Evolutionary conservation across 2,888 invertebrate genomes (phyloP), one percentile per base, ranked within the genome.

Genomic region (Baronia brevicornis): DNA sequence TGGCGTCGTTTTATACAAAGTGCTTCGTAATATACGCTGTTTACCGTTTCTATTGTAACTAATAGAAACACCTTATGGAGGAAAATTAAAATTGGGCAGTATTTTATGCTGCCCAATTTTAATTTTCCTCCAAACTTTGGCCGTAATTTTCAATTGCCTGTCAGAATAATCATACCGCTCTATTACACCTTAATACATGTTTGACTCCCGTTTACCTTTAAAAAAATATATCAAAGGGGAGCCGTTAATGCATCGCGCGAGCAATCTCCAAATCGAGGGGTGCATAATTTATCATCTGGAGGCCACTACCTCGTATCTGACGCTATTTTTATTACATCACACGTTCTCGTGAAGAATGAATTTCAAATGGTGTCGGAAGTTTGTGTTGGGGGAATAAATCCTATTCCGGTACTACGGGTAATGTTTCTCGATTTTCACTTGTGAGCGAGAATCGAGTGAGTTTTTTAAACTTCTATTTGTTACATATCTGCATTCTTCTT

Each of bases 301-400:
- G 46, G 61, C 56, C 54, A 59, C 61, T 64, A 54, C 63, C 57
- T 58, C 65, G 66, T 67, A 75, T 78, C 70, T 66, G 55, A 60
- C 66, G 75, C 60, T 78, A 78, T 80, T 80, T 84, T 79, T 84
- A 82, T 80, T 73, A 72, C 70, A 79, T 80, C 80, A 80, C 80
- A 78, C 74, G 70, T 67, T 57, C 56, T 51, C 60, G 46, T 80
- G 79, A 84, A 78, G 80, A 80, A 82, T 82, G 82, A 84, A 84
- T 80, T 80, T 80, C 78, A 80, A 84, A 84, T 84, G 77, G 71
- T 70, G 69, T 69, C 67, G 75, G 80, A 80, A 79, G 79, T 79
- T 80, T 79, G 63, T 61, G 59, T 59, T 57, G 62, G 79, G 82
- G 79, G 73, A 72, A 60, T 65, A 72, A 70, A 73, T 74, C 71